These are phyloP conservation scores for Parthenolecanium corni DNA, from an alignment of 2,888 invertebrate species.

Conservation along the genomic window DNA sequence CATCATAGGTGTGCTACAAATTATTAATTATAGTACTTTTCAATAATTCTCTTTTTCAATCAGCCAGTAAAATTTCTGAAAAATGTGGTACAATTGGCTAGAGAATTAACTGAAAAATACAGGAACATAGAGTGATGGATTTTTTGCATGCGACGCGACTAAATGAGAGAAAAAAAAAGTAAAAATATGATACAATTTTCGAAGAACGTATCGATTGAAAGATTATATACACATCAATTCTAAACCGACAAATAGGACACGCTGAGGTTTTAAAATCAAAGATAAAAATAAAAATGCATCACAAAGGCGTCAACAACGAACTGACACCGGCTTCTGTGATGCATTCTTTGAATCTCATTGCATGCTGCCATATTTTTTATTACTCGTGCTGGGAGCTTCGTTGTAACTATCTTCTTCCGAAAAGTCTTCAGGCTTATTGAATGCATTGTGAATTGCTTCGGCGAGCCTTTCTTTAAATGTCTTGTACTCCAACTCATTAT, in stretches of 20 bases:
- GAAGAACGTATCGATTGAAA: too few species aligned
- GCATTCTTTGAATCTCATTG: constrained; percentile 32
- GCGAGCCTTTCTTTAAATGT: constrained; percentile 70
- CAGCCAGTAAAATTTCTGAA: too few species aligned
- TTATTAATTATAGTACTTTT: too few species aligned
- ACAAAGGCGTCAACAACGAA: constrained; percentile 10
- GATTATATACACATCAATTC: too few species aligned
- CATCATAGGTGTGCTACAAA: too few species aligned
- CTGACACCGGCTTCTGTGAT: neutral
- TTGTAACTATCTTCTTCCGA: constrained; percentile 33
- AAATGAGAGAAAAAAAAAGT: too few species aligned
- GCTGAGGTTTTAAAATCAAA: neutral
- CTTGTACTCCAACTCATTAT: constrained; percentile 65
- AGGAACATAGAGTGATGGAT: too few species aligned
- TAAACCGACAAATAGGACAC: neutral
- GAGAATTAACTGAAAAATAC: too few species aligned
- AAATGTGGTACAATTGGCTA: too few species aligned
- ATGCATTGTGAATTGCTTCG: constrained; percentile 59
- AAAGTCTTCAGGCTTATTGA: constrained; percentile 37
- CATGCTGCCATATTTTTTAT: constrained; percentile 36
- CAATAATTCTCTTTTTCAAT: too few species aligned
- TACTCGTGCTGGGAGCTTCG: constrained; percentile 20
- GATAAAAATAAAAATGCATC: constrained; percentile 4
- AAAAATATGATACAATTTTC: too few species aligned
- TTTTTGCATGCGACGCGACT: too few species aligned